These are phyloP conservation scores for Ornithorhynchus anatinus DNA, from an alignment of 2,113 vertebrate genomes.

Conservation along the genomic window DNA sequence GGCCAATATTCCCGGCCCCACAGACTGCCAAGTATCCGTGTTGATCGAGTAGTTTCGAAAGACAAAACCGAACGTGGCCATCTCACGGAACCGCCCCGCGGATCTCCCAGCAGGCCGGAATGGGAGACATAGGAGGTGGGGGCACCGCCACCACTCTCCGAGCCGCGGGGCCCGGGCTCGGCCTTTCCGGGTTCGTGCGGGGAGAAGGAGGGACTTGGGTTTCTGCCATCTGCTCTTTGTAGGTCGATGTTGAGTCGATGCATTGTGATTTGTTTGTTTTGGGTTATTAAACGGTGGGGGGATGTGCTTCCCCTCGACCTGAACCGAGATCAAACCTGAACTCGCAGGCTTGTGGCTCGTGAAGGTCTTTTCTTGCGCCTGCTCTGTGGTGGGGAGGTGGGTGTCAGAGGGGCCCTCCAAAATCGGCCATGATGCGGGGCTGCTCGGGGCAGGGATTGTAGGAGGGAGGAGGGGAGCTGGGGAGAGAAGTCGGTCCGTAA, in stretches of 20 bases:
- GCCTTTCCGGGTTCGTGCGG: no score
- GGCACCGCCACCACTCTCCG: no score
- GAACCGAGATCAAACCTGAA: conserved; percentile 39
- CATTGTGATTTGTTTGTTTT: conserved; percentile 64
- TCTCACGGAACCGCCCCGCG: no score
- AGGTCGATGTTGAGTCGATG: conserved; percentile 37
- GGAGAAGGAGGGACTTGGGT: not conserved
- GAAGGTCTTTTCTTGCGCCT: not conserved
- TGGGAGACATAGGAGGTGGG: no score
- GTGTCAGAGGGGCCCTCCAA: no score
- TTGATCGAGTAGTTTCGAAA: conserved; percentile 58
- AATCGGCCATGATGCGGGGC: no score
- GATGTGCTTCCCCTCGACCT: conserved; percentile 45
- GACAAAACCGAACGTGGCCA: no score
- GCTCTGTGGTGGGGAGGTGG: not conserved
- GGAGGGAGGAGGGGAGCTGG: no score
- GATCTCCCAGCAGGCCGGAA: no score
- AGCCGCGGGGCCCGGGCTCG: no score
- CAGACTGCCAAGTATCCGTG: conserved; percentile 61
- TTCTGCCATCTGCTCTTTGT: conserved; percentile 29
- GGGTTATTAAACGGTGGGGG: conserved; percentile 52
- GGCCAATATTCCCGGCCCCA: conserved; percentile 52
- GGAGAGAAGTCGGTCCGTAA: no score
- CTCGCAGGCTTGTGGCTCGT: conserved; percentile 51
- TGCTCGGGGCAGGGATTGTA: no score